phyloP scores from a whole-genome alignment of 2,113 vertebrate genomes.

The Mustelus asterias region DNA sequence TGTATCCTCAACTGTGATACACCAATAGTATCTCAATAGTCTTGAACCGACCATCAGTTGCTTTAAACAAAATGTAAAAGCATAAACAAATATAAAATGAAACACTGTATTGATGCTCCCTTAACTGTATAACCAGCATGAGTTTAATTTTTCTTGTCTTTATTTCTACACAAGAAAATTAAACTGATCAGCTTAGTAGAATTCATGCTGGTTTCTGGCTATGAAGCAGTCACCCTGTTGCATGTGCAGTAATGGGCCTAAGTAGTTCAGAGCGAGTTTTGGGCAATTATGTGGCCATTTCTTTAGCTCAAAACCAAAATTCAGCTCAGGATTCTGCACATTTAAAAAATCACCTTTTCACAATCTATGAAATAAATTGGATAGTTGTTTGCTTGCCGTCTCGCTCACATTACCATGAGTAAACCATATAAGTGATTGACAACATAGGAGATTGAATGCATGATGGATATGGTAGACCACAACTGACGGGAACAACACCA shows the following conservation, averaged over 20 bases:
- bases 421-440: not conserved
- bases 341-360: not conserved
- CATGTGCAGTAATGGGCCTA: not conserved
- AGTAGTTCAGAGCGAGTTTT: not conserved
- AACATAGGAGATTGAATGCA: no score
- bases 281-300: not conserved
- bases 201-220: not conserved
- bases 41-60: not conserved
- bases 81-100: no score
- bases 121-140: no score
- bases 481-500: not conserved
- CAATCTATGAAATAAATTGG: not conserved
- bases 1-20: no score
- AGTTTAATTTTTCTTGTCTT: no score
- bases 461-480: not conserved
- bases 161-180: no score
- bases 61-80: no score
- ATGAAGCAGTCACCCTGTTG: not conserved
- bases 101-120: no score
- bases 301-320: not conserved
- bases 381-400: not conserved
- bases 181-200: no score
- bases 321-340: not conserved
- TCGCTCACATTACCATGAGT: not conserved
- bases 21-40: not conserved